A percentile compares a stretch with the other conserved stretches of the same genome.
Evolutionary conservation across 2,888 invertebrate species (phyloP).

Genomic region (Pachydiplax longipennis): DNA sequence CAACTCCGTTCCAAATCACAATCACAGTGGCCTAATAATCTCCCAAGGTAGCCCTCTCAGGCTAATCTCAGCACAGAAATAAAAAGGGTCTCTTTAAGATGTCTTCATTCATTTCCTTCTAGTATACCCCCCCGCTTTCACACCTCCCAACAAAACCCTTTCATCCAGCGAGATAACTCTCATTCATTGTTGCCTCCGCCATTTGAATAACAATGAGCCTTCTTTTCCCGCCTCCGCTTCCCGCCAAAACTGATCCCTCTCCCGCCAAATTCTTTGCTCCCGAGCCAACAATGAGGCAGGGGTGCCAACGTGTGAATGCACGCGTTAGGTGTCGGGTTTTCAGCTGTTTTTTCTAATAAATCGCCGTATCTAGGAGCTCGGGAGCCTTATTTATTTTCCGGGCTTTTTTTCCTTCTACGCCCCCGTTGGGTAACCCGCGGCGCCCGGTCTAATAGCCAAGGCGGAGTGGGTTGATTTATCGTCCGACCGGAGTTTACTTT

Average conservation of each 20-base stretch:
- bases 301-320: neutral
- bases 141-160: neutral
- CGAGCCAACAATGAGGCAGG: too few relatives aligned
- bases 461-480: neutral
- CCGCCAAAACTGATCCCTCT: too few relatives aligned
- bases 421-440: neutral
- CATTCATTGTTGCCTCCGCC: neutral
- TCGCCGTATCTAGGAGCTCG: neutral
- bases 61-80: neutral
- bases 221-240: neutral
- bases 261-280: too few relatives aligned
- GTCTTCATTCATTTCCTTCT: neutral
- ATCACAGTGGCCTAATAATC: neutral
- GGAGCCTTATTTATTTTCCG: neutral
- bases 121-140: neutral
- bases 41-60: neutral
- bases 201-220: neutral
- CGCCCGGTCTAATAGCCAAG: neutral
- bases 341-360: neutral
- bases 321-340: neutral
- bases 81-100: neutral
- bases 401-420: neutral
- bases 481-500: neutral
- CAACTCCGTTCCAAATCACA: neutral
- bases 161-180: neutral